phyloP scores from a whole-genome alignment of 2,113 vertebrate genomes.

The Bos taurus region ARS-UCD2.0 NC_037332.1:20259501-20260000 shows the following conservation, averaged over 20 bases:
- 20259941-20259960: too few relatives aligned
- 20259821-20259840: not conserved
- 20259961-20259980: too few relatives aligned
- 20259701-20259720: not conserved
- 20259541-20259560: not conserved
- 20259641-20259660: conserved; percentile 30
- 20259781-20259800: not conserved
- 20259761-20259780: not conserved
- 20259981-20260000: too few relatives aligned
- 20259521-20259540: not conserved
- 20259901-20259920: not conserved
- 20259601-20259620: conserved; percentile 19
- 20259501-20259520: conserved; percentile 22
- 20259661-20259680: not conserved
- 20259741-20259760: not conserved
- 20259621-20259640: not conserved
- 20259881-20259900: not conserved
- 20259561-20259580: conserved; percentile 20
- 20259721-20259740: conserved; percentile 5
- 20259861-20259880: not conserved
- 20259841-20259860: not conserved
- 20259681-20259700: not conserved
- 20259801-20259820: not conserved
- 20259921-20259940: too few relatives aligned
- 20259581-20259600: not conserved